Percentiles rank a stretch among this genome's conserved stretches.
These are phyloP conservation scores for Oryzias javanicus DNA, from an alignment of 2,113 vertebrate species.

Conservation along the genomic window DNA sequence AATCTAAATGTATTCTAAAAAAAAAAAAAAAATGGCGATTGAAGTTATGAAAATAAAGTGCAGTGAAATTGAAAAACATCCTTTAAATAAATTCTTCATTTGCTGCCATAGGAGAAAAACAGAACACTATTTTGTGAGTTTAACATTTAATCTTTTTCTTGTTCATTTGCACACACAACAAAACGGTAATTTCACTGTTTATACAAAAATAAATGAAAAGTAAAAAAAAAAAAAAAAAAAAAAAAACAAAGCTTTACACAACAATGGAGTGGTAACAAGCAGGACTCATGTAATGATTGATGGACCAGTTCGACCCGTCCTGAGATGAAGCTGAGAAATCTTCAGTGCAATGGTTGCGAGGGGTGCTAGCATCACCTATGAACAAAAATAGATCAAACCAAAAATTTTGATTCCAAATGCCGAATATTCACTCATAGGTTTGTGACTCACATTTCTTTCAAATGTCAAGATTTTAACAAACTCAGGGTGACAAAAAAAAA, in stretches of 20 bases:
- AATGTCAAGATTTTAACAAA: too few relatives aligned
- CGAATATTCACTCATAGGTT: too few relatives aligned
- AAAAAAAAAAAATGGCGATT: too few relatives aligned
- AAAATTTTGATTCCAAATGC: too few relatives aligned
- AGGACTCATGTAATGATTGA: slow-evolving; percentile 87
- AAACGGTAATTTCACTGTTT: slow-evolving; percentile 25
- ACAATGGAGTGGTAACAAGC: background rate
- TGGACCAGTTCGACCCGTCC: slow-evolving; percentile 84
- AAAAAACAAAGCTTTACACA: slow-evolving; percentile 2
- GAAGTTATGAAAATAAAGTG: too few relatives aligned
- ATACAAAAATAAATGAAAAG: slow-evolving; percentile 25
- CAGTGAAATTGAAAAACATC: background rate
- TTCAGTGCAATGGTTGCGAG: slow-evolving; percentile 91
- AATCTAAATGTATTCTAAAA: too few relatives aligned
- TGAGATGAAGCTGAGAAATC: slow-evolving; percentile 88
- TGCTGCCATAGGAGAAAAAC: slow-evolving; percentile 26
- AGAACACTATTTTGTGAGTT: slow-evolving; percentile 46
- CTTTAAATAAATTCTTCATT: background rate
- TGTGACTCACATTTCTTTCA: too few relatives aligned
- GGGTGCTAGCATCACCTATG: slow-evolving; percentile 87
- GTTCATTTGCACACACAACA: slow-evolving; percentile 24
- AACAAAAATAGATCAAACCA: slow-evolving; percentile 1
- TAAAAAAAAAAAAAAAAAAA: slow-evolving; percentile 15
- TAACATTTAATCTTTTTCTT: slow-evolving; percentile 9
- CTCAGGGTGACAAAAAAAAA: too few relatives aligned